These are phyloP conservation scores for Halyomorpha halys DNA, from an alignment of 1,140 invertebrate genomes.

Conservation along the genomic window DNA sequence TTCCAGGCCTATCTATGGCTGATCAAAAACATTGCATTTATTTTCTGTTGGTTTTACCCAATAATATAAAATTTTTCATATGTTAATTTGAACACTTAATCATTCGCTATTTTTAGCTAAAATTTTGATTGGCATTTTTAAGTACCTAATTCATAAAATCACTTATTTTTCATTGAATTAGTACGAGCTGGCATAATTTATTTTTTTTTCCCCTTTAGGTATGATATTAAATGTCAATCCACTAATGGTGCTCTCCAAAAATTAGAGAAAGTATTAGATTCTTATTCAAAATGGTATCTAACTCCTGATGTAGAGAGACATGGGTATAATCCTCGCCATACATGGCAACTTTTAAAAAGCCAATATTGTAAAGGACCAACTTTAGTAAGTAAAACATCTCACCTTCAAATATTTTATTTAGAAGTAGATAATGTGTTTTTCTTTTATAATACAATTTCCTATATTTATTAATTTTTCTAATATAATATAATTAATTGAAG, in stretches of 20 bases:
- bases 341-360: slow-evolving; percentile 57
- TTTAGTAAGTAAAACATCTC: slow-evolving; percentile 36
- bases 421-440: too few relatives aligned
- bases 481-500: too few relatives aligned
- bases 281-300: slow-evolving; percentile 61
- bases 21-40: too few relatives aligned
- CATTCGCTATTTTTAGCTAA: too few relatives aligned
- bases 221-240: slow-evolving; percentile 53
- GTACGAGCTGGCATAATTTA: slow-evolving; percentile 23
- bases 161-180: slow-evolving; percentile 22
- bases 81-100: too few relatives aligned
- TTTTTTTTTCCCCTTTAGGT: slow-evolving; percentile 38
- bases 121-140: too few relatives aligned
- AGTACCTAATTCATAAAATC: too few relatives aligned
- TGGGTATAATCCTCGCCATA: slow-evolving; percentile 53
- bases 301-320: slow-evolving; percentile 32
- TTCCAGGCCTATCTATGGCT: too few relatives aligned
- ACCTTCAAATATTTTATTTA: slow-evolving; percentile 2
- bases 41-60: too few relatives aligned
- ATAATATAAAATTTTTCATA: too few relatives aligned
- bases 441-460: too few relatives aligned
- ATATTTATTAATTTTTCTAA: too few relatives aligned
- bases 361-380: slow-evolving; percentile 45
- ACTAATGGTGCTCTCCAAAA: slow-evolving; percentile 56
- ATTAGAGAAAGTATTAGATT: slow-evolving; percentile 49